Evolutionary conservation across 1,140 invertebrate species (phyloP), one percentile per base, ranked within the genome.

Genomic region (Drosophila pseudoobscura): DNA sequence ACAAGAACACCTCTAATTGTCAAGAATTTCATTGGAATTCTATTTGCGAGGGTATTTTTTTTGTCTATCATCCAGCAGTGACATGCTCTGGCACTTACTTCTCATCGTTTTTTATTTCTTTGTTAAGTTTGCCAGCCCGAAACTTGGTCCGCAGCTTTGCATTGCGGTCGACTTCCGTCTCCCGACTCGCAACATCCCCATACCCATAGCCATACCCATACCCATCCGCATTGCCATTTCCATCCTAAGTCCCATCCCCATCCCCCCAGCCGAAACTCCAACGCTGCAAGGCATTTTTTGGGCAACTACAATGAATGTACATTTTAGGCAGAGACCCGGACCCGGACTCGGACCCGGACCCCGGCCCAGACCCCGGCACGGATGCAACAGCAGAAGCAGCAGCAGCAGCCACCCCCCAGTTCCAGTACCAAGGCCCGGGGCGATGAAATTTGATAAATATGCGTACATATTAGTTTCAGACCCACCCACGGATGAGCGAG

Each of bases 381-480:
- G 35, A 50, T 75, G 60, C 72, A 58, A 22, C 52, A 65, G 57
- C 51, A 20, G 20, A 20, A 41, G 41, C 41, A 43, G 49, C 39
- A 31, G 61, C 52, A 75, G 47, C 43, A 35, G 65, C 69, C 69
- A 64, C 82, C 80, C 83, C 68, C 35, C 4, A 13, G 8, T 9
- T 3, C 8, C 29, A 31, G 29, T 39, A 3, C 35, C 35, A 39
- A 5, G 11, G 11, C 35, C 35, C 11, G 56, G 74, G 66, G 83
- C 78, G 26, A 24, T 78, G 83, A 87, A 88, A 87, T 87, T 87
- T 87, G 83, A 87, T 87, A 87, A 87, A 82, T 87, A 87, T 87
- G 83, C 83, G 83, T 88, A 39, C 35, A 39, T 39, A 87, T 87
- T 87, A 87, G 83, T 87, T 87, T 87, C 83, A 82, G 59, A 73